phyloP scores from a whole-genome alignment of 1,140 invertebrate species.

The Dendroctonus ponderosae region DNA sequence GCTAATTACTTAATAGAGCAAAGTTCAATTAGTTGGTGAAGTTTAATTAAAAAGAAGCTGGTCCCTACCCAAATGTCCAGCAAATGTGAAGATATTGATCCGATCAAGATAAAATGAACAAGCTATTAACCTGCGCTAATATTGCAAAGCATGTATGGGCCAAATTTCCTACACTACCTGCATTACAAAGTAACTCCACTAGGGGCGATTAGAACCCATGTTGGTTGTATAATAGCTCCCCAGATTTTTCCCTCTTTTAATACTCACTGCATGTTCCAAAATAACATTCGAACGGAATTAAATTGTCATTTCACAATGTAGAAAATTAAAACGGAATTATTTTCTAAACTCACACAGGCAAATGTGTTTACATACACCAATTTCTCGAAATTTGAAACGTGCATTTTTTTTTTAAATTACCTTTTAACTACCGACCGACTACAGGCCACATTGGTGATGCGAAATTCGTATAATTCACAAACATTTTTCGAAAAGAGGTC shows the following conservation, averaged over 20 bases:
- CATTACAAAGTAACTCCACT: constrained; percentile 87
- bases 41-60: constrained; percentile 8
- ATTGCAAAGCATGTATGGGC: constrained; percentile 18
- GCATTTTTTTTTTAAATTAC: too few species aligned
- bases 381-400: too few species aligned
- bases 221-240: neutral
- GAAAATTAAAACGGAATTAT: too few species aligned
- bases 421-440: too few species aligned
- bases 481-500: too few species aligned
- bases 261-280: too few species aligned
- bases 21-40: constrained; percentile 3
- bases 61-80: neutral
- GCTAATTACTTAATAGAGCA: neutral
- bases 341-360: too few species aligned
- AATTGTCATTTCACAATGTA: too few species aligned
- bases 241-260: constrained; percentile 7
- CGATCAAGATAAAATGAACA: constrained; percentile 3
- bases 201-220: constrained; percentile 6
- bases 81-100: constrained; percentile 8
- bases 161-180: constrained; percentile 81
- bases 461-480: too few species aligned
- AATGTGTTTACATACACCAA: too few species aligned
- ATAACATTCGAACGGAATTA: too few species aligned
- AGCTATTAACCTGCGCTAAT: constrained; percentile 13
- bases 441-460: too few species aligned